Evolutionary conservation across 2,888 invertebrate genomes (phyloP).

Genomic region (Euzophera pinguis): DNA sequence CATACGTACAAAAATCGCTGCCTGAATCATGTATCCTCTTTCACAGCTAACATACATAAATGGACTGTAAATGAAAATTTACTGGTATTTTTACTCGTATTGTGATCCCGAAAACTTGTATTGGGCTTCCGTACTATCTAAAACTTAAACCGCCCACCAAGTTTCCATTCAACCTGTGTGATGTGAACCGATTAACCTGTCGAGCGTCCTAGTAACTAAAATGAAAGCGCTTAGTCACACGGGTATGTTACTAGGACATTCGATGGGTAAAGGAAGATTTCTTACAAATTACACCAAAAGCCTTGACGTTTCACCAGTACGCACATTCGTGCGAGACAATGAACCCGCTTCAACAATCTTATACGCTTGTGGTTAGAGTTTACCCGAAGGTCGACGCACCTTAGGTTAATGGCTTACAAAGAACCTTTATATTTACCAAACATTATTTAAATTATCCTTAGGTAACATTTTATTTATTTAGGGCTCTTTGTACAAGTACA

Average conservation of each 20-base stretch:
- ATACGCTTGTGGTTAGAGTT: not conserved
- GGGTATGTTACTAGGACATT: no score
- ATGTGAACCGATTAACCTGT: constrained; percentile 2
- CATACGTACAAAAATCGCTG: no score
- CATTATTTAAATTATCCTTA: not conserved
- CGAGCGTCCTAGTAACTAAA: no score
- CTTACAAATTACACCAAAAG: constrained; percentile 6
- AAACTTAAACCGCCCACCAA: not conserved
- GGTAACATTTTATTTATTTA: no score
- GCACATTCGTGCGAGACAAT: constrained; percentile 27
- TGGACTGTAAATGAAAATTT: no score
- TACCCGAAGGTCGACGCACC: constrained; percentile 10
- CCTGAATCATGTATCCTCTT: no score
- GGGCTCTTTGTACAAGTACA: no score
- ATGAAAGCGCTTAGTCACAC: no score
- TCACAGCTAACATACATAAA: no score
- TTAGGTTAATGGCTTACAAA: not conserved
- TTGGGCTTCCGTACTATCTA: not conserved
- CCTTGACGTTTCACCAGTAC: constrained; percentile 19
- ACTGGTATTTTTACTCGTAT: no score
- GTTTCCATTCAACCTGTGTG: constrained; percentile 1
- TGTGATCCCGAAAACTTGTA: not conserved
- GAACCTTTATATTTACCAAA: not conserved
- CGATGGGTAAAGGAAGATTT: no score
- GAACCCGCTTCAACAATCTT: constrained; percentile 25